These are phyloP conservation scores for Caracal caracal DNA, from an alignment of 2,113 vertebrate genomes.

Conservation along the genomic window DNA sequence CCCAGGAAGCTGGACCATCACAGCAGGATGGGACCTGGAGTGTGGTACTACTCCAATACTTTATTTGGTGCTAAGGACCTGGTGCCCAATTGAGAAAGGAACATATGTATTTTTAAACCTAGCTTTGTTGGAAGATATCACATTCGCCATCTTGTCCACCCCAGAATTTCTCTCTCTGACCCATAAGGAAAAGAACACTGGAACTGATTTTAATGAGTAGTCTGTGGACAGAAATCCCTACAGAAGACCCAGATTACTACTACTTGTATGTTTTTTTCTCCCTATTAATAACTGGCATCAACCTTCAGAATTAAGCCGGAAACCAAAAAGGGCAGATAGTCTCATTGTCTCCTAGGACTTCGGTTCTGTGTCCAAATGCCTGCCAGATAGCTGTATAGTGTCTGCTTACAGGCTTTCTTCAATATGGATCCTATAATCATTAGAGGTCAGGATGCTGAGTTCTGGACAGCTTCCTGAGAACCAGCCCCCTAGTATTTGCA, in stretches of 20 bases:
- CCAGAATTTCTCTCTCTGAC: not conserved
- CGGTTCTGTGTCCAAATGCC: not conserved
- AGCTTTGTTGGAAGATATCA: not conserved
- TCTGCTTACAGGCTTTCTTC: not conserved
- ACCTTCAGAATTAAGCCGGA: conserved; percentile 16
- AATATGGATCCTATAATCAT: fast-evolving
- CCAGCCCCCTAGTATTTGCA: not conserved
- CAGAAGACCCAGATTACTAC: not conserved
- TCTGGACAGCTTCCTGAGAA: not conserved
- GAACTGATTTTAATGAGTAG: not conserved
- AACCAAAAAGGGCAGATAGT: not conserved
- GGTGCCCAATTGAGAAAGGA: not conserved
- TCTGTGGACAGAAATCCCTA: not conserved
- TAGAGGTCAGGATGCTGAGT: not conserved
- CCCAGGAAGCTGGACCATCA: not conserved
- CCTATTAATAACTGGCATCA: not conserved
- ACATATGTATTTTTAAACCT: not conserved
- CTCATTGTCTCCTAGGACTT: not conserved
- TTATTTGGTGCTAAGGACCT: not conserved
- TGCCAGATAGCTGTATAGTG: not conserved
- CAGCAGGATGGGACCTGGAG: not conserved
- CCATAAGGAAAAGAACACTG: not conserved
- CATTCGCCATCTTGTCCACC: not conserved
- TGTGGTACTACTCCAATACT: not conserved
- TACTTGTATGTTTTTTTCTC: not conserved